Evolutionary conservation across 1,140 invertebrate genomes (phyloP), one percentile per base, ranked within the genome.

Genomic region (Heliothis virescens): DNA sequence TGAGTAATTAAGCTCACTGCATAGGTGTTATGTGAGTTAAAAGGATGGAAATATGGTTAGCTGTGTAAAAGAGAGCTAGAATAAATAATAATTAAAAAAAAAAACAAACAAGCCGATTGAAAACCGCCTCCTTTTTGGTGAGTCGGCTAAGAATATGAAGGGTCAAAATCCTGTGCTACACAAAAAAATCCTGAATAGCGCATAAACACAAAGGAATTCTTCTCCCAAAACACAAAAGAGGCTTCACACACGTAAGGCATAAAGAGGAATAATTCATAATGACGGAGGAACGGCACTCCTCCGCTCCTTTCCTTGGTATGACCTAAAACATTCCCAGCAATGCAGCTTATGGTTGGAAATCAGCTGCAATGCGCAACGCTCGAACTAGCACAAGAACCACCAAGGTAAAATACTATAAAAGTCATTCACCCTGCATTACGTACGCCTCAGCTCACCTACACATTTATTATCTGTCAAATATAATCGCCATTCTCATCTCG

Each of bases 341-440:
- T 78, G 75, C 75, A 79, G 77, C 67, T 71, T 72, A 67, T 78
- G 75, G 62, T 52, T 57, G 12, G 52, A 69, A 78, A 78, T 78
- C 62, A 69, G 67, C 77, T 79, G 77, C 77, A 79, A 71, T 79
- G 77, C 77, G 77, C 77, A 71, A 79, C 67, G 72, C 72, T 79
- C 47, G 52, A 79, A 71, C 41, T 72, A 71, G 75, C 29, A 63
- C 76, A 57, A 78, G 29, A 78, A 65, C 62, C 16, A 67, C 75
- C 34, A 47, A 57, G 53, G 62, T 55, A 67, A 77, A 78, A 69
- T 55, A 78, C 52, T 57, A 67, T 15, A 78, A 29, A 78, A 69
- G 77, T 79, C 77, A 26, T 79, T 72, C 53, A 79, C 77, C 77
- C 65, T 55, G n/a, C 47, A 26, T 60, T 16, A 0, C 59, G 52